A percentile compares a stretch with the other conserved stretches of the same genome.
Evolutionary conservation across 1,140 invertebrate genomes (phyloP).

Genomic region (Nylanderia fulva): DNA sequence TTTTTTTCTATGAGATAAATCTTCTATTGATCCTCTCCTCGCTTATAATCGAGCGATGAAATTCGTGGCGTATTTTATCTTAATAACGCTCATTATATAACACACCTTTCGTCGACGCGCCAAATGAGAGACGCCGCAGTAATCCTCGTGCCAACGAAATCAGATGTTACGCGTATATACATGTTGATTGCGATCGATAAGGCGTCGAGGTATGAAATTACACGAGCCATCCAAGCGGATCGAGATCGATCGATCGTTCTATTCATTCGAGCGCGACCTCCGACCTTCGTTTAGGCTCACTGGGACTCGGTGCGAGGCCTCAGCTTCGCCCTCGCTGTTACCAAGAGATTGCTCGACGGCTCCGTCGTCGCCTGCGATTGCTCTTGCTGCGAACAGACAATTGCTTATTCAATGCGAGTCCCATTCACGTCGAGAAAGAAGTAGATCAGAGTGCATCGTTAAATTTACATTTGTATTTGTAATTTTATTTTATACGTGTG

Average conservation of each 20-base stretch:
- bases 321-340: constrained; percentile 84
- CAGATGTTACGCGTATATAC: constrained; percentile 53
- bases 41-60: neutral
- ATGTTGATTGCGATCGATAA: constrained; percentile 55
- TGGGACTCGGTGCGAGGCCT: constrained; percentile 83
- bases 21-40: neutral
- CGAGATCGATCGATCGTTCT: neutral
- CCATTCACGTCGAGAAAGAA: neutral
- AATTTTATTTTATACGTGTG: too few relatives aligned
- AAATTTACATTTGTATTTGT: too few relatives aligned
- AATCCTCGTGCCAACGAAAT: constrained; percentile 37
- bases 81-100: neutral
- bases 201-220: constrained; percentile 33
- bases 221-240: neutral
- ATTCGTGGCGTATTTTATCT: neutral
- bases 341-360: constrained; percentile 81
- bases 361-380: constrained; percentile 77
- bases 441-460: too few relatives aligned
- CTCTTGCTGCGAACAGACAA: constrained; percentile 76
- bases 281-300: constrained; percentile 69
- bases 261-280: constrained; percentile 1
- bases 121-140: constrained; percentile 20
- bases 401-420: neutral
- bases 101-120: neutral
- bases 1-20: neutral